Evolutionary conservation across 2,888 invertebrate genomes (phyloP), one percentile per base, ranked within the genome.

Genomic region (Ptychoptera contaminata): DNA sequence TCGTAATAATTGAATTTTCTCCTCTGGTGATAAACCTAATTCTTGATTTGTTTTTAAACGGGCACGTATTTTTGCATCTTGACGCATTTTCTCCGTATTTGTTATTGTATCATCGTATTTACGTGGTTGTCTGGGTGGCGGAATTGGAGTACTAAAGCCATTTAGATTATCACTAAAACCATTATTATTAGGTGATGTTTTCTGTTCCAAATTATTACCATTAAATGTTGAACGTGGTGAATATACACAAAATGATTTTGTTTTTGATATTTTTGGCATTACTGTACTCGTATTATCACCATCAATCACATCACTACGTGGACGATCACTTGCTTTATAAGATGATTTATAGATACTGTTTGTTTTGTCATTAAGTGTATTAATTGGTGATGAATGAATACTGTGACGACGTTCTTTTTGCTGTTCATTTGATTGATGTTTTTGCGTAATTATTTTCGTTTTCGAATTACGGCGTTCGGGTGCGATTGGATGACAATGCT

Each of bases 41-140:
- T 84, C 82, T 50, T 79, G 77, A 56, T 84, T 82, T 46, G 79
- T 79, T 60, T 77, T 77, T 16, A 80, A 61, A 40, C 77, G 69
- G 8, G 79, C 78, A 41, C 78, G 67, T 15, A 75, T 76, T 45
- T 81, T 64, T 16, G 76, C 75, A 49, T 76, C 74, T 48, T 74
- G 72, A 47, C 76, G 74, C 40, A 77, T 65, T 58, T 76, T 73
- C 53, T 76, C 72, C 1, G 74, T 73, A 46, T 59, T 59, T 4
- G 43, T 40, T 11, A 45, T 12, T 16, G 43, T 31, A 12, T 51
- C 47, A 7, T 53, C 53, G n/a, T 49, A 37, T 29, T 51, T 52
- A 14, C 48, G 45, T 47, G 62, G 61, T 2, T 67, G 59, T 46
- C 71, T 61, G 16, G 68, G 68, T 2, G 72, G 71, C 1, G 71